Evolutionary conservation across 2,797 vertebrate species (phyloP).

Genomic region (Myotis pilosus): DNA sequence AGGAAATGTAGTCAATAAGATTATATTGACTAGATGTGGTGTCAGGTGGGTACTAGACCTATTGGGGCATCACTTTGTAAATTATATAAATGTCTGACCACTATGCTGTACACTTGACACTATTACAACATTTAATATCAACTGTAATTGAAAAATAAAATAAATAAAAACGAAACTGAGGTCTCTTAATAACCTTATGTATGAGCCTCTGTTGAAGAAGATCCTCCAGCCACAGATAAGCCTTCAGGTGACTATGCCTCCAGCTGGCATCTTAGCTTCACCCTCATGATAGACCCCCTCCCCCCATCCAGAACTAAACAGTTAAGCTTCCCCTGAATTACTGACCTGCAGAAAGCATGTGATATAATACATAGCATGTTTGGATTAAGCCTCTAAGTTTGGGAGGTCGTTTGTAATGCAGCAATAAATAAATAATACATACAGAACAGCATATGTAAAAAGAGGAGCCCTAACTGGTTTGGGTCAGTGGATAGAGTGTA

Average conservation of each 20-base stretch:
- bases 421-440: background rate
- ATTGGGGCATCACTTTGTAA: background rate
- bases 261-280: background rate
- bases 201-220: background rate
- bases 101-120: background rate
- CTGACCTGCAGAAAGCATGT: background rate
- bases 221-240: background rate
- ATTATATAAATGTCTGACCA: background rate
- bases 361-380: background rate
- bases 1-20: background rate
- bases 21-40: background rate
- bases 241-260: accelerated
- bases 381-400: background rate
- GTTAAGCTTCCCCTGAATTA: background rate
- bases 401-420: background rate
- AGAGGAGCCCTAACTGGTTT: background rate
- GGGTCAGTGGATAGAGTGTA: no score
- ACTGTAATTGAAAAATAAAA: background rate
- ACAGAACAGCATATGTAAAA: background rate
- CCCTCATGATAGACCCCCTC: background rate
- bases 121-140: background rate
- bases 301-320: background rate
- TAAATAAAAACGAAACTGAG: background rate
- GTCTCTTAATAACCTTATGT: background rate
- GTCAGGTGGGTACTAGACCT: background rate